Base-by-base conservation (phyloP, 2,113 vertebrate species). In the Mola mola region DNA sequence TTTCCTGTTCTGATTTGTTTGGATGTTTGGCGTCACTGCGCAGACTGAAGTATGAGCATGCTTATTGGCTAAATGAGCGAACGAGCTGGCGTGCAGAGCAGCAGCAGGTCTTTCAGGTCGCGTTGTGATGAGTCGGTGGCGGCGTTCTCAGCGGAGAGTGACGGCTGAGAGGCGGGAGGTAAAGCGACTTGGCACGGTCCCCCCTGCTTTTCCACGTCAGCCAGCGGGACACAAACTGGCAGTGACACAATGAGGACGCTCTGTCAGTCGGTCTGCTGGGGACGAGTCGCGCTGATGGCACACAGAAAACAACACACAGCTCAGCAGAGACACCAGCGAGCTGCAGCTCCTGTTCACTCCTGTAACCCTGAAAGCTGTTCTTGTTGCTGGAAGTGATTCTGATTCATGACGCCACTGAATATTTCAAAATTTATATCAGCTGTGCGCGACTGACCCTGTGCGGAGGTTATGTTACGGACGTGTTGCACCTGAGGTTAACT, bases 171-270 rank as follows among this genome's bases (percentile, higher is more conserved):
- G 10, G 29, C 15, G 3, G 46, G 53, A 80, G 60, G 53, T 80
- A 66, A 83, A 75, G 16, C 2, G 72, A 80, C 55, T 42, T 89
- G 88, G 73, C 87, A 87, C 64, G 78, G 73, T 51, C 66, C 40
- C 46, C 65, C n/a, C 44, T 68, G 72, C 69, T 81, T 75, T 72
- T 74, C 60, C 51, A 40, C 29, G 40, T 80, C 69, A 68, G 60
- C 71, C 43, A 64, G 77, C 60, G 31, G 28, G 31, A 53, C 26
- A 50, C 74, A 70, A 81, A 92, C 65, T 1, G 49, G 40, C 60
- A 19, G 36, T 86, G 90, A 90, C 90, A 79, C 84, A 89, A 89
- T 89, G 38, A 47, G 89, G 89, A 47, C 89, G 57, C 29, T 5
- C 80, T 52, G 69, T 63, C 53, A 31, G 19, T 21, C 41, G 4